A percentile compares a stretch with the other conserved stretches of the same genome.
Evolutionary conservation across 2,797 vertebrate species (phyloP).

Genomic region (Morus bassanus): DNA sequence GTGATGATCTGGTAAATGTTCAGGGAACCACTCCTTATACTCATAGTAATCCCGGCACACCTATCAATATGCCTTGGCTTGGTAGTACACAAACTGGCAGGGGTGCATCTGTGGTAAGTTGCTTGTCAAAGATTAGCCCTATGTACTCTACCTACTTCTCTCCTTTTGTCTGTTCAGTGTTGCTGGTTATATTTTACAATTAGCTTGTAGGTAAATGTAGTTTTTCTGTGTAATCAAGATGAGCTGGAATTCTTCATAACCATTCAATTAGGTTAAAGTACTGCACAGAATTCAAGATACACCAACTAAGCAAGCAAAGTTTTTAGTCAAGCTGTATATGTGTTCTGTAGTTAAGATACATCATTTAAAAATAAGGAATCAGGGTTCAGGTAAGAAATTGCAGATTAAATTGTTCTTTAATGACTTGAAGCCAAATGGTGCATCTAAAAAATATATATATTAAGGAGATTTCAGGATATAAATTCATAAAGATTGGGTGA

Average conservation of each 20-base stretch:
- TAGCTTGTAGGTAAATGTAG: not conserved
- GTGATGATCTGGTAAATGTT: slow-evolving; percentile 85
- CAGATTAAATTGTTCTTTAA: not conserved
- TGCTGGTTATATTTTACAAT: not conserved
- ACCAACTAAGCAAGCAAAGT: not conserved
- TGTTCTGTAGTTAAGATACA: not conserved
- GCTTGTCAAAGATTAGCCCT: not conserved
- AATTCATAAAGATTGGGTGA: not conserved
- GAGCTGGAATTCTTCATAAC: not conserved
- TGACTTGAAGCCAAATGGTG: not conserved
- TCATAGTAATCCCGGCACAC: slow-evolving; percentile 92
- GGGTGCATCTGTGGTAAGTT: slow-evolving; percentile 92
- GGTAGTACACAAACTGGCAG: slow-evolving; percentile 93
- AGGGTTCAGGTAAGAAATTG: not conserved
- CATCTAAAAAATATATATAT: not conserved
- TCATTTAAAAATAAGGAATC: not conserved
- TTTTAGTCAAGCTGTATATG: not conserved
- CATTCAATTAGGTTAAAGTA: not conserved
- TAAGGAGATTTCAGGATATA: not conserved
- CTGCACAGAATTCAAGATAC: not conserved
- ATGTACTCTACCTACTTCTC: not conserved
- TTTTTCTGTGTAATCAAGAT: not conserved
- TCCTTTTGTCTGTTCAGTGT: not conserved
- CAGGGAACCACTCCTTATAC: slow-evolving; percentile 96
- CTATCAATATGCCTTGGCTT: slow-evolving; percentile 98